phyloP scores from a whole-genome alignment of 2,888 invertebrate species.

The Calameuta idolon region DNA sequence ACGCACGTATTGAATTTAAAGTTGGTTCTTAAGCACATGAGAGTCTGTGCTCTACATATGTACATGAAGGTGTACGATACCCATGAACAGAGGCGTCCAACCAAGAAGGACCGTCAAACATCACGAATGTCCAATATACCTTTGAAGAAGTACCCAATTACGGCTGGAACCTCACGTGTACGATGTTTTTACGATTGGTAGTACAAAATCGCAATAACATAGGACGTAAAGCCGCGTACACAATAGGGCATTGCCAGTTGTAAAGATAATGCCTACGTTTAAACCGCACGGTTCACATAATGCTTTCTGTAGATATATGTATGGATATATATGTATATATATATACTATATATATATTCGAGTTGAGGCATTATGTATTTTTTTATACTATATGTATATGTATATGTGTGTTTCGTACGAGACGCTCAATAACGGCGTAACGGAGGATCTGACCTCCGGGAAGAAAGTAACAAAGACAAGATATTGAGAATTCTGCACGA shows the following conservation, averaged over 20 bases:
- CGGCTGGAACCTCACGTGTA: background rate
- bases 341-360: background rate
- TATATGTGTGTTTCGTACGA: background rate
- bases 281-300: background rate
- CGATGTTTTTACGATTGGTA: background rate
- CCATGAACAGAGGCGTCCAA: background rate
- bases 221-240: background rate
- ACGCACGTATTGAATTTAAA: conserved; percentile 22
- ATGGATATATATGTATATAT: background rate
- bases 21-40: background rate
- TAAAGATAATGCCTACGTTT: conserved; percentile 2
- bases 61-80: background rate
- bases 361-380: background rate
- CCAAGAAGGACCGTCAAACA: background rate
- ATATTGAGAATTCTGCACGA: background rate
- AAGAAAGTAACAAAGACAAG: background rate
- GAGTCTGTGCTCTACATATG: background rate
- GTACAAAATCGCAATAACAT: background rate
- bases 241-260: conserved; percentile 1
- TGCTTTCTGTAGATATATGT: background rate
- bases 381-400: background rate
- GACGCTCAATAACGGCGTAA: background rate
- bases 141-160: background rate
- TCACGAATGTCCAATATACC: background rate
- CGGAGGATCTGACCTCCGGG: background rate